Evolutionary conservation across 2,113 vertebrate genomes (phyloP).

Genomic region (Eudyptes chrysolophus): DNA sequence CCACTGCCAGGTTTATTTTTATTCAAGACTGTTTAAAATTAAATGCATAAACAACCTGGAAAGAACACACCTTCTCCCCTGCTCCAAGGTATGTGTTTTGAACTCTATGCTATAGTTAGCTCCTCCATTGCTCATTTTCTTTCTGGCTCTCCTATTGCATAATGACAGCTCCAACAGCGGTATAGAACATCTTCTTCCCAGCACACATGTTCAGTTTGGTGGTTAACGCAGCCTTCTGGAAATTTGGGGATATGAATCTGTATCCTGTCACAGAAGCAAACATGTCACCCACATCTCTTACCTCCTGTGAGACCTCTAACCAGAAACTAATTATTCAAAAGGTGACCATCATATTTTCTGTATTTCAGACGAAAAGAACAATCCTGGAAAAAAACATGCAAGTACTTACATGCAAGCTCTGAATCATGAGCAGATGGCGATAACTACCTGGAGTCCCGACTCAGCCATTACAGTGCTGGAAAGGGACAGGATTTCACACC

Average conservation of each 20-base stretch:
- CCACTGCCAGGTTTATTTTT: slow-evolving; percentile 14
- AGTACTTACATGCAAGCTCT: not conserved
- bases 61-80: not conserved
- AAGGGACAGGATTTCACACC: not conserved
- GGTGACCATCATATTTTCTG: not conserved
- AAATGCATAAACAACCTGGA: slow-evolving; percentile 16
- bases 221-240: not conserved
- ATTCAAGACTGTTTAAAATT: slow-evolving; percentile 4
- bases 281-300: not conserved
- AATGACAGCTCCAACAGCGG: not conserved
- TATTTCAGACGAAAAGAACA: not conserved
- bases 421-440: rapidly evolving
- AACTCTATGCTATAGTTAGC: not conserved
- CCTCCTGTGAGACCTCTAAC: not conserved
- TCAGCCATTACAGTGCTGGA: not conserved
- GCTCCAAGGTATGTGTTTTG: not conserved
- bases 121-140: not conserved
- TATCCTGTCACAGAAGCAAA: not conserved
- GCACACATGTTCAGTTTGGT: not conserved
- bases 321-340: not conserved
- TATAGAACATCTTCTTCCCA: not conserved
- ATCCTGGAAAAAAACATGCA: not conserved
- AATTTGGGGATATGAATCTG: not conserved
- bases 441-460: not conserved
- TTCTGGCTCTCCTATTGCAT: not conserved